phyloP scores from a whole-genome alignment of 2,113 vertebrate genomes.

The Condylura cristata region DNA sequence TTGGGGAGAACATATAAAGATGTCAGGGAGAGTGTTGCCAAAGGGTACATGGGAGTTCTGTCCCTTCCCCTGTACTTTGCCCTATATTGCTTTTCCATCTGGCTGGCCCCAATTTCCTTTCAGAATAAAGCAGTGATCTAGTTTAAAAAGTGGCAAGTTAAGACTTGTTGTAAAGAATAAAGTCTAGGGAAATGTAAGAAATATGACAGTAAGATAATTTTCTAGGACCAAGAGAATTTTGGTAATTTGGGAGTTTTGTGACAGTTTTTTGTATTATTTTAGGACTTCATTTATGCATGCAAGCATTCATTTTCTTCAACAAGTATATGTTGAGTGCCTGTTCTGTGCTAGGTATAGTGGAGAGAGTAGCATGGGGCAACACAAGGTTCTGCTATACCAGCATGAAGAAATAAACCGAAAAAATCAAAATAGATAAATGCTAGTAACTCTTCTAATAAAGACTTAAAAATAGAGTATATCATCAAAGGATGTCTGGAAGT shows the following conservation, averaged over 20 bases:
- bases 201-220: background rate
- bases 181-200: constrained; percentile 16
- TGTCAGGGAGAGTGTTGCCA: background rate
- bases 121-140: background rate
- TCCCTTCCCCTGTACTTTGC: background rate
- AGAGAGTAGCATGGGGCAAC: background rate
- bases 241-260: background rate
- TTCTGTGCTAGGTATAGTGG: background rate
- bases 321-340: background rate
- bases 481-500: background rate
- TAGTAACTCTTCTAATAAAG: background rate
- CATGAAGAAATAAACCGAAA: background rate
- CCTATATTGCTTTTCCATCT: background rate
- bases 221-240: background rate
- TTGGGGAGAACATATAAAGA: background rate
- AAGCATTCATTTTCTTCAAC: background rate
- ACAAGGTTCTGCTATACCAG: background rate
- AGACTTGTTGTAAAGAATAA: background rate
- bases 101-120: background rate
- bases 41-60: background rate
- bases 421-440: background rate
- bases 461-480: background rate
- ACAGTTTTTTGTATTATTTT: constrained; percentile 15
- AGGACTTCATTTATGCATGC: background rate
- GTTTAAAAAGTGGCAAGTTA: background rate